These are phyloP conservation scores for Sebastes dallii DNA, from an alignment of 2,797 vertebrate species.

Conservation along the genomic window DNA sequence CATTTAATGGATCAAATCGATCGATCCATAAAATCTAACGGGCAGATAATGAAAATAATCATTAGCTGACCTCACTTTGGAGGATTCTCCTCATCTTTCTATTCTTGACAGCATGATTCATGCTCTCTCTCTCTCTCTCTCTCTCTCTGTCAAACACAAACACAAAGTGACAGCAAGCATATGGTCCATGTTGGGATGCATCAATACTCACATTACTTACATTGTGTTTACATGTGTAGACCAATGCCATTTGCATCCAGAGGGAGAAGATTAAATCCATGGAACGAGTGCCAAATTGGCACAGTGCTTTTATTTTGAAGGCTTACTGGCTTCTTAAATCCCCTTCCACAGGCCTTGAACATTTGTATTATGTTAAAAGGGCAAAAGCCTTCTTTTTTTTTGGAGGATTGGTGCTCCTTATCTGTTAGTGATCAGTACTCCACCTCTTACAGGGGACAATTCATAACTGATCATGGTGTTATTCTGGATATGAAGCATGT, in stretches of 20 bases:
- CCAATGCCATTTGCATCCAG: not conserved
- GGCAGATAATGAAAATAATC: not conserved
- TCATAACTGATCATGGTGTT: not conserved
- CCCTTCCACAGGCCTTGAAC: slow-evolving; percentile 15
- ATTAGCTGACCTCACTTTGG: not conserved
- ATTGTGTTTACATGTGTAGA: slow-evolving; percentile 35
- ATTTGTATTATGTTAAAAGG: slow-evolving; percentile 12
- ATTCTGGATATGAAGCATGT: not conserved
- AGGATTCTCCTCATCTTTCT: slow-evolving; percentile 8
- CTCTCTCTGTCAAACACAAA: not conserved
- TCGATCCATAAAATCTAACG: not conserved
- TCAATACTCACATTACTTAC: slow-evolving; percentile 30
- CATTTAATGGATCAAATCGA: not conserved
- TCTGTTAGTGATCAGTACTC: not conserved
- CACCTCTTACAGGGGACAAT: not conserved
- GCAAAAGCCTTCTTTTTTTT: not conserved
- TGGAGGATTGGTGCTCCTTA: not conserved
- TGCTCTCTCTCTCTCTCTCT: not conserved
- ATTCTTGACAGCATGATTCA: slow-evolving; percentile 30
- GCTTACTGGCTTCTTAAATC: slow-evolving; percentile 31
- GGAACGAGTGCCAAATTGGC: slow-evolving; percentile 37
- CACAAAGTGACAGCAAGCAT: slow-evolving; percentile 2
- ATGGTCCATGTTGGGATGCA: slow-evolving; percentile 26
- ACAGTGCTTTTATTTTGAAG: slow-evolving; percentile 68
- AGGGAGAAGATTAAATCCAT: slow-evolving; percentile 29